Conservation (phyloP, 2,888 invertebrate species). For the Dasypolia templi region DNA sequence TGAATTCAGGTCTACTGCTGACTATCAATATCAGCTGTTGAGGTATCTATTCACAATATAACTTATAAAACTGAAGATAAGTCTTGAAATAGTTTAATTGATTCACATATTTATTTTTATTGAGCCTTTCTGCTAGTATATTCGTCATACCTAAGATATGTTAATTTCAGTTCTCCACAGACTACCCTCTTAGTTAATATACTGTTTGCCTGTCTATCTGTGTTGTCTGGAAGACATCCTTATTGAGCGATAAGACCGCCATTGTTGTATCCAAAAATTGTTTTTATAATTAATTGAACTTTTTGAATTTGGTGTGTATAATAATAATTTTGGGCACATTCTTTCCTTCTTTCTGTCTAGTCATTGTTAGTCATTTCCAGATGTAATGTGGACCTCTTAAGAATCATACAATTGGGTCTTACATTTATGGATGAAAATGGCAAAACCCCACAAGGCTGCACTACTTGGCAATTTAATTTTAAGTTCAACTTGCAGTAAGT, state of each 20-base stretch:
- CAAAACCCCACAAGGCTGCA: slow-evolving; percentile 97
- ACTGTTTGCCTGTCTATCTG: not conserved
- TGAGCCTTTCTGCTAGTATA: not conserved
- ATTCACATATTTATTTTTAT: not conserved
- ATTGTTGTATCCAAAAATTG: not conserved
- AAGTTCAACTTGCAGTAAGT: slow-evolving; percentile 98
- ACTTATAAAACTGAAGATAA: not conserved
- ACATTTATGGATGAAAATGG: slow-evolving; percentile 99
- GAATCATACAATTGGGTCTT: slow-evolving; percentile 98
- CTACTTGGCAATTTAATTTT: slow-evolving; percentile 99
- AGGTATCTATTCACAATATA: slow-evolving; percentile 81
- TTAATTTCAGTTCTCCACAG: not conserved
- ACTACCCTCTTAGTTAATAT: not conserved
- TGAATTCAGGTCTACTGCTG: slow-evolving; percentile 96
- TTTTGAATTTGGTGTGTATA: not conserved
- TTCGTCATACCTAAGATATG: not conserved
- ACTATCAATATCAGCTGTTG: slow-evolving; percentile 98
- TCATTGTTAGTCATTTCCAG: slow-evolving; percentile 72
- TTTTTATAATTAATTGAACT: not conserved
- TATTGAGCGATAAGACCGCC: not conserved
- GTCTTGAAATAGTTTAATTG: not conserved
- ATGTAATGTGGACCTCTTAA: slow-evolving; percentile 98
- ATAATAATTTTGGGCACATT: not conserved
- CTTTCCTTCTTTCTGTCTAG: not conserved
- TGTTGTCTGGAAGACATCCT: too few relatives aligned